These are phyloP conservation scores for Epinephelus cyanopodus DNA, from an alignment of 2,113 vertebrate species.

Conservation along the genomic window DNA sequence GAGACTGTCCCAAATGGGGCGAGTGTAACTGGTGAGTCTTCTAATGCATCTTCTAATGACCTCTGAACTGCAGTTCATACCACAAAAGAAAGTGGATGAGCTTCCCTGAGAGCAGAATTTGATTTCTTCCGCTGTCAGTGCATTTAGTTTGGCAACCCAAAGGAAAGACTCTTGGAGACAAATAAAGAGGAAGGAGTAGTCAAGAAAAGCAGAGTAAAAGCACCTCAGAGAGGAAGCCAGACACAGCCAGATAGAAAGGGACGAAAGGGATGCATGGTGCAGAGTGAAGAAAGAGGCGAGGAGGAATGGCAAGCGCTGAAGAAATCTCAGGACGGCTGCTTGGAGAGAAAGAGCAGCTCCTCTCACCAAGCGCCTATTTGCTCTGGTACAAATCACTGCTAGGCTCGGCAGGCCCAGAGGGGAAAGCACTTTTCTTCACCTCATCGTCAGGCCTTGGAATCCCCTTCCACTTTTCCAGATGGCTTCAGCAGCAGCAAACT, in stretches of 20 bases:
- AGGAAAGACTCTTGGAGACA: slow-evolving; percentile 35
- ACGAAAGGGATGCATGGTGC: slow-evolving; percentile 28
- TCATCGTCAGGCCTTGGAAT: slow-evolving; percentile 79
- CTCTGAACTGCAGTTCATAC: slow-evolving; percentile 12
- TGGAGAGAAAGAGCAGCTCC: slow-evolving; percentile 58
- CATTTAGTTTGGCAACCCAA: slow-evolving; percentile 38
- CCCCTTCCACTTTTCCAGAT: slow-evolving; percentile 85
- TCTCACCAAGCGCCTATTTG: slow-evolving; percentile 60
- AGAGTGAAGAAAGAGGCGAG: slow-evolving; percentile 38
- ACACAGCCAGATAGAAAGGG: slow-evolving; percentile 17
- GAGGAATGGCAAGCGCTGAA: slow-evolving; percentile 57
- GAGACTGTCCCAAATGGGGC: neutral
- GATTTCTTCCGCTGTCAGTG: slow-evolving; percentile 25
- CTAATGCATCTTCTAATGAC: neutral
- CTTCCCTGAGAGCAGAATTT: neutral
- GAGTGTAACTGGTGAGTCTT: neutral
- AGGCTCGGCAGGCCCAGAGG: slow-evolving; percentile 70
- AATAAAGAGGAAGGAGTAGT: slow-evolving; percentile 45
- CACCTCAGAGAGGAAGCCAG: slow-evolving; percentile 40
- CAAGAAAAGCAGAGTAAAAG: slow-evolving; percentile 39
- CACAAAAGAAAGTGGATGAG: neutral
- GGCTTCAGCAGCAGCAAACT: slow-evolving; percentile 75
- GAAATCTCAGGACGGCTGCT: slow-evolving; percentile 67
- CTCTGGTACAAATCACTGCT: slow-evolving; percentile 80
- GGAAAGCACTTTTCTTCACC: slow-evolving; percentile 86